Base-by-base conservation (phyloP, 2,113 vertebrate genomes). In the Forbesichthys papilliferus region DNA sequence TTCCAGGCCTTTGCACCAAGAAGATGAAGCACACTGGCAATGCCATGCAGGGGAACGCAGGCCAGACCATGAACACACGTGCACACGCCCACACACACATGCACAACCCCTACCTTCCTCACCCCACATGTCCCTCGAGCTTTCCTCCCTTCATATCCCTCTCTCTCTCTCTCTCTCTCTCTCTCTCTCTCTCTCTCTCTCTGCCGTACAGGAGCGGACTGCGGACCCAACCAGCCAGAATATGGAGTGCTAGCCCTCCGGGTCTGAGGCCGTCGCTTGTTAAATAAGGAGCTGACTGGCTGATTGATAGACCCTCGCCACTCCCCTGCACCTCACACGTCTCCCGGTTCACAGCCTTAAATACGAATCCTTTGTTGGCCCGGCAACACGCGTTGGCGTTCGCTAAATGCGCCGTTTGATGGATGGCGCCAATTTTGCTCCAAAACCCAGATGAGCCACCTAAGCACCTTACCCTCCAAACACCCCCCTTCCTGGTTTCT, bases 201-300 rank as follows among this genome's bases (percentile, higher is more conserved):
- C 61, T 49, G n/a, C 79, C 83, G 77, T 77, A 79, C 63, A 74
- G 68, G 63, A 68, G 78, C 85, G 81, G 81, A 83, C 82, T 78
- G 86, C 85, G 71, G 88, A 81, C 72, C 87, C 90, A 92, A 92
- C 88, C 89, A 92, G 90, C 89, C 87, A 87, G 86, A 89, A 90
- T 90, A 90, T 84, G 81, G 73, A 82, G 80, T 86, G 81, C 27
- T 80, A 84, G 89, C 85, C 92, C 87, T 83, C 62, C 4, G 91
- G 88, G 90, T 86, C 89, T 70, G 73, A 89, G 88, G 82, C 84
- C 87, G 82, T 87, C 72, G 71, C 91, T 90, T 91, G 91, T 92
- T 92, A 92, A 93, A 93, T 93, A 92, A 93, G 92, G 89, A 88
- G 84, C 90, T 88, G 91, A 91, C 91, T 90, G 78, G 84, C 89